Evolutionary conservation across 2,888 invertebrate species (phyloP).

Genomic region (Heliconius charithonia): DNA sequence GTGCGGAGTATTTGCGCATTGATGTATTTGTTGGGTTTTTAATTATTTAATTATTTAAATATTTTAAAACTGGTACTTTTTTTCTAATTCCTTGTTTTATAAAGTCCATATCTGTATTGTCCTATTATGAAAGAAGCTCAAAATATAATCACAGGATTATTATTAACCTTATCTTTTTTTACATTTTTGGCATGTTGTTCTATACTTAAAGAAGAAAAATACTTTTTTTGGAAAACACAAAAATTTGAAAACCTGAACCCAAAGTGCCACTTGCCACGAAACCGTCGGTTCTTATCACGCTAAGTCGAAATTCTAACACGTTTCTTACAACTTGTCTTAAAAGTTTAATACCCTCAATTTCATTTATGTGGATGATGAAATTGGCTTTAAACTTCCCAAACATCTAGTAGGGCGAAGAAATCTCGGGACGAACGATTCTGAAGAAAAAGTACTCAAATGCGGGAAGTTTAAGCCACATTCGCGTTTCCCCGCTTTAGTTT

Average conservation of each 20-base stretch:
- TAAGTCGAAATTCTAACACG: neutral
- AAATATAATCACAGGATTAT: too few species aligned
- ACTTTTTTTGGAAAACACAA: neutral
- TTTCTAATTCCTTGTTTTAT: neutral
- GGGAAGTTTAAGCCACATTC: constrained; percentile 40
- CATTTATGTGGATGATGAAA: neutral
- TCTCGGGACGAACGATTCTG: constrained; percentile 40
- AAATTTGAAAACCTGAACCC: neutral
- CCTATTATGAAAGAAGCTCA: neutral
- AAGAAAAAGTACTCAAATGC: constrained; percentile 47
- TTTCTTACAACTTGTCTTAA: neutral
- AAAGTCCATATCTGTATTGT: neutral
- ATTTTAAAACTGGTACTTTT: neutral
- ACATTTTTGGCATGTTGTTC: too few species aligned
- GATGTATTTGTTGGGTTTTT: neutral
- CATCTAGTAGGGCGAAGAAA: constrained; percentile 1
- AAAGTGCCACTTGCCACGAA: neutral
- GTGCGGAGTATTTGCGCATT: constrained; percentile 13
- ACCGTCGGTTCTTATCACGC: neutral
- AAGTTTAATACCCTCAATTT: neutral
- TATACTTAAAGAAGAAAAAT: neutral
- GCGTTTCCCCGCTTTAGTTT: constrained; percentile 37
- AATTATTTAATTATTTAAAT: neutral
- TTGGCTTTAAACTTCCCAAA: constrained; percentile 11
- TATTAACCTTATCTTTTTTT: too few species aligned